These are phyloP conservation scores for Ascidia mentula DNA, from an alignment of 23 tunicate species.

Conservation along the genomic window DNA sequence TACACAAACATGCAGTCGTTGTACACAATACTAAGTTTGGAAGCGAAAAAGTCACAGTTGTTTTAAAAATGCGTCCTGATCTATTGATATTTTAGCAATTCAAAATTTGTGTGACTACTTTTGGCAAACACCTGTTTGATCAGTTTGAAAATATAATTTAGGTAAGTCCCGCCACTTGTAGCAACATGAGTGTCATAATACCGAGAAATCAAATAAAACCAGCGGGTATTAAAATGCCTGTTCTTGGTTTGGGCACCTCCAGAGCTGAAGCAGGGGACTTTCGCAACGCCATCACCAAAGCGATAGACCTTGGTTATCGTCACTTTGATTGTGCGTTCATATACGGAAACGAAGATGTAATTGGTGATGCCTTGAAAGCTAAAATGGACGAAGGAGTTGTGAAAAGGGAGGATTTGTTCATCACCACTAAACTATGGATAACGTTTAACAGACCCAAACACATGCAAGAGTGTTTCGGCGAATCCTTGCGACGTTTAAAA, in stretches of 20 bases:
- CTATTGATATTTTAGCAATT: no score
- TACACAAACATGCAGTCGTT: no score
- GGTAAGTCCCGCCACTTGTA: no score
- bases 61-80: no score
- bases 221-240: slow-evolving; percentile 19
- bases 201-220: neutral
- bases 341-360: slow-evolving; percentile 66
- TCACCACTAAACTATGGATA: slow-evolving; percentile 67
- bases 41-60: no score
- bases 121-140: no score
- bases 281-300: slow-evolving; percentile 40
- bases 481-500: no score
- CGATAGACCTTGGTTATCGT: slow-evolving; percentile 71
- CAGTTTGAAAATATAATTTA: no score
- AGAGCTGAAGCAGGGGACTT: slow-evolving; percentile 28
- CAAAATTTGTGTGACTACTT: no score
- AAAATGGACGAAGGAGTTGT: slow-evolving; percentile 72
- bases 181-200: neutral
- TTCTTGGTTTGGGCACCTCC: slow-evolving; percentile 37
- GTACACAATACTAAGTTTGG: no score
- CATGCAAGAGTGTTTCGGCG: no score
- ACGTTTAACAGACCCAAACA: slow-evolving; percentile 30
- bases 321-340: slow-evolving; percentile 74
- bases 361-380: slow-evolving; percentile 54
- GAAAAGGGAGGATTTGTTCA: slow-evolving; percentile 64